Percentiles rank a stretch among this genome's conserved stretches.
Conservation (phyloP, 2,113 vertebrate genomes). For the Maccullochella peelii region DNA sequence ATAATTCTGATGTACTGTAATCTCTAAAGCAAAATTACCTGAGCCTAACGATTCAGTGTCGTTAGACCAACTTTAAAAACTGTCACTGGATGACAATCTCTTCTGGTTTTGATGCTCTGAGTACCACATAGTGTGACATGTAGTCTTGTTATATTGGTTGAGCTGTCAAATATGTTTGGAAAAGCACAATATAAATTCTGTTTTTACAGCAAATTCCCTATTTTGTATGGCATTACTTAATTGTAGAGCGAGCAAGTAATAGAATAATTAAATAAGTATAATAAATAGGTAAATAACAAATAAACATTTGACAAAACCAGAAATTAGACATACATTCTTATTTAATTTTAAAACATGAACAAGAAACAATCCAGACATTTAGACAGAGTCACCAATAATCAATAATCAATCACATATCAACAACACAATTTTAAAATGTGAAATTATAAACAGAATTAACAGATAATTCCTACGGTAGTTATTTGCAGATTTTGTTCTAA, state of each 20-base stretch:
- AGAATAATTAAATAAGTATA: neutral
- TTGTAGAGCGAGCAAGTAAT: neutral
- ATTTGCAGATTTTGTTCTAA: constrained; percentile 12
- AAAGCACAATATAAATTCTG: neutral
- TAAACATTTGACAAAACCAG: constrained; percentile 3
- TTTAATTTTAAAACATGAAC: constrained; percentile 25
- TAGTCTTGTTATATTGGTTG: neutral
- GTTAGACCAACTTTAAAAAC: too few relatives aligned
- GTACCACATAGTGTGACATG: neutral
- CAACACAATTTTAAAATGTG: constrained; percentile 6
- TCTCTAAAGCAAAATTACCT: too few relatives aligned
- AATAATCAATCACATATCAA: constrained; percentile 13
- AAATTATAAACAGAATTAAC: neutral
- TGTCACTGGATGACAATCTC: too few relatives aligned
- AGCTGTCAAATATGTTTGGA: neutral
- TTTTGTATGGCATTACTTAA: neutral
- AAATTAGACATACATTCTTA: constrained; percentile 6
- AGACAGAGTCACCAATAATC: neutral
- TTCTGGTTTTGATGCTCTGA: neutral
- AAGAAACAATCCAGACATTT: constrained; percentile 10
- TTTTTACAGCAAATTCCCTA: neutral
- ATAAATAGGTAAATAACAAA: neutral
- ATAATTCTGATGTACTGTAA: too few relatives aligned
- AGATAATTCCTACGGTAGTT: neutral
- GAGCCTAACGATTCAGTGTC: too few relatives aligned